phyloP scores from a whole-genome alignment of 2,113 vertebrate species.

The Bubalus kerabau region DNA sequence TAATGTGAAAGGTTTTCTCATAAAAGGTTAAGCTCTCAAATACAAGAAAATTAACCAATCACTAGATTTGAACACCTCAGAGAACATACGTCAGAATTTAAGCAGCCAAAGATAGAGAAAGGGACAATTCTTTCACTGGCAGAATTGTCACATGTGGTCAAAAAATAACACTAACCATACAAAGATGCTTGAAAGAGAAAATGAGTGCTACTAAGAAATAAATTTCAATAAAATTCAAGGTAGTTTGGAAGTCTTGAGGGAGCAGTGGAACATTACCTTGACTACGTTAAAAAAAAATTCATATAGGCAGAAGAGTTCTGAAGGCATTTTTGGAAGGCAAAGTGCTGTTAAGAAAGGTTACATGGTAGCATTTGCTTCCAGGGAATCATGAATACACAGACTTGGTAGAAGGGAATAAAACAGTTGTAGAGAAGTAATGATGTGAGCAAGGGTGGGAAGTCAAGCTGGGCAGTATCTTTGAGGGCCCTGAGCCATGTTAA shows the following conservation, averaged over 20 bases:
- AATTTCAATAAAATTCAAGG: not conserved
- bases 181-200: not conserved
- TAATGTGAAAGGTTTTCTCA: not conserved
- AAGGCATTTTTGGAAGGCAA: not conserved
- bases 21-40: not conserved
- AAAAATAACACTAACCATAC: not conserved
- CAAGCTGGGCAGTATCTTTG: not conserved
- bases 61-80: not conserved
- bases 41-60: not conserved
- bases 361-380: not conserved
- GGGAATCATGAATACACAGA: not conserved
- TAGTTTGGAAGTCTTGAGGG: not conserved
- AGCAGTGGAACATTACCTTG: not conserved
- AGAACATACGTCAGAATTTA: not conserved
- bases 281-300: not conserved
- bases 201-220: not conserved
- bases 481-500: not conserved
- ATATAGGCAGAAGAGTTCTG: not conserved
- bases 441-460: not conserved
- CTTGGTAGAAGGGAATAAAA: not conserved
- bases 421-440: too few species aligned
- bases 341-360: not conserved
- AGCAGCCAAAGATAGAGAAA: not conserved
- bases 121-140: not conserved
- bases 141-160: not conserved